These are phyloP conservation scores for Yasuhikotakia modesta DNA, from an alignment of 2,797 vertebrate species.

Conservation along the genomic window DNA sequence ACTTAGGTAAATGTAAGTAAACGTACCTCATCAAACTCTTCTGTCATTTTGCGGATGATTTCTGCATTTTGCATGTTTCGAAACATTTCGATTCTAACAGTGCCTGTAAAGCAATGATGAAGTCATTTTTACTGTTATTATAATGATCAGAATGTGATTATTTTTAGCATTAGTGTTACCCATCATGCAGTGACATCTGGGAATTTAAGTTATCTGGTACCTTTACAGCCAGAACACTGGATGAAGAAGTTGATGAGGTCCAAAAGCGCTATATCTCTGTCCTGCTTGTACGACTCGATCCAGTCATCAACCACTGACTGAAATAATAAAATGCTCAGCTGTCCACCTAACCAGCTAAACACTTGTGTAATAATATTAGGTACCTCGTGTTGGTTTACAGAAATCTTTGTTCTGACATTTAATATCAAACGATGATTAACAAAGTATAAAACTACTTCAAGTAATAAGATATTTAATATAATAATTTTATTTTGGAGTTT, in stretches of 20 bases:
- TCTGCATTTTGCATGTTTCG: conserved; percentile 99
- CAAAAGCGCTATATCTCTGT: conserved; percentile 94
- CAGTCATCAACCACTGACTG: conserved; percentile 94
- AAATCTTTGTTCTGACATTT: neutral
- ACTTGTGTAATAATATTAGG: neutral
- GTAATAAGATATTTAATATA: neutral
- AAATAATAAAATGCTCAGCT: conserved; percentile 15
- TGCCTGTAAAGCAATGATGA: conserved; percentile 76
- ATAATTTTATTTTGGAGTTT: neutral
- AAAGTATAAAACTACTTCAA: neutral
- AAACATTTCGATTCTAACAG: conserved; percentile 98
- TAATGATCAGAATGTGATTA: too few species aligned
- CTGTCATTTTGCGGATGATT: conserved; percentile 99
- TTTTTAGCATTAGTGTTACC: too few species aligned
- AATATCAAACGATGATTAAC: neutral
- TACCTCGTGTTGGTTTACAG: neutral
- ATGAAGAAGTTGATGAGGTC: conserved; percentile 99
- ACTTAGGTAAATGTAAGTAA: too few species aligned
- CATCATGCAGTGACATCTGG: neutral
- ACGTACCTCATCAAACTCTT: conserved; percentile 96
- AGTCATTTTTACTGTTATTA: neutral
- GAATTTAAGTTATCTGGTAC: conserved; percentile 67
- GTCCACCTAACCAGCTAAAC: neutral
- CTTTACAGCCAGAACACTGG: conserved; percentile 98
- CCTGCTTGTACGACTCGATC: conserved; percentile 98